Evolutionary conservation across 2,113 vertebrate genomes (phyloP).

Genomic region (Mirounga angustirostris): DNA sequence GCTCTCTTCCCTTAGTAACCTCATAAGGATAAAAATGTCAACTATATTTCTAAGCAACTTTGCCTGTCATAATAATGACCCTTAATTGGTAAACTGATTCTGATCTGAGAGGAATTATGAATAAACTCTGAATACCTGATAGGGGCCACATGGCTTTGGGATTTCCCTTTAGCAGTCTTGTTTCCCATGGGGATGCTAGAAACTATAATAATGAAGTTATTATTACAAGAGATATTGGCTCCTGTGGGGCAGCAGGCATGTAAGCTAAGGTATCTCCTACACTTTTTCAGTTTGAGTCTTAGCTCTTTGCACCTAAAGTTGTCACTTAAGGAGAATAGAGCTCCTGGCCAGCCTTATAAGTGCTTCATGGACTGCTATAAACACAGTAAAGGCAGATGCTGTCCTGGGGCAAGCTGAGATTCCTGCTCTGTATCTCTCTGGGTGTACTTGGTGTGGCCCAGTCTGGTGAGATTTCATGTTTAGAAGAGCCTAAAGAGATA

Average conservation of each 20-base stretch:
- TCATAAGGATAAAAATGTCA: conserved; percentile 44
- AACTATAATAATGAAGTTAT: not conserved
- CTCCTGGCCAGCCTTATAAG: not conserved
- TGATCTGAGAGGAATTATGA: conserved; percentile 14
- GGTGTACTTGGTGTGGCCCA: not conserved
- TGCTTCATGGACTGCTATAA: not conserved
- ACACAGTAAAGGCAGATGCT: not conserved
- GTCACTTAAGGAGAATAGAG: not conserved
- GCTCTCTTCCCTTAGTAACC: not conserved
- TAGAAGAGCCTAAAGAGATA: not conserved
- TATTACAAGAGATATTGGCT: not conserved
- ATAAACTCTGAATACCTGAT: not conserved
- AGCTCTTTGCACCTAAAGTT: not conserved
- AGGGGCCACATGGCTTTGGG: not conserved
- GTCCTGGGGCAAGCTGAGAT: not conserved
- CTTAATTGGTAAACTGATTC: not conserved
- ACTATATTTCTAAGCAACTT: not conserved
- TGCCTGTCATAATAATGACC: conserved; percentile 21
- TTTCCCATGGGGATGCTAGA: not conserved
- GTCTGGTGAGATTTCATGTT: not conserved
- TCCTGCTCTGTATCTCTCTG: not conserved
- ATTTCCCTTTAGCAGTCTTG: not conserved
- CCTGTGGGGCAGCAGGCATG: not conserved
- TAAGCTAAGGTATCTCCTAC: not conserved
- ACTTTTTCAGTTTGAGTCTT: not conserved